These are phyloP conservation scores for Meghimatium bilineatum DNA, from an alignment of 2,888 invertebrate species.

Conservation along the genomic window DNA sequence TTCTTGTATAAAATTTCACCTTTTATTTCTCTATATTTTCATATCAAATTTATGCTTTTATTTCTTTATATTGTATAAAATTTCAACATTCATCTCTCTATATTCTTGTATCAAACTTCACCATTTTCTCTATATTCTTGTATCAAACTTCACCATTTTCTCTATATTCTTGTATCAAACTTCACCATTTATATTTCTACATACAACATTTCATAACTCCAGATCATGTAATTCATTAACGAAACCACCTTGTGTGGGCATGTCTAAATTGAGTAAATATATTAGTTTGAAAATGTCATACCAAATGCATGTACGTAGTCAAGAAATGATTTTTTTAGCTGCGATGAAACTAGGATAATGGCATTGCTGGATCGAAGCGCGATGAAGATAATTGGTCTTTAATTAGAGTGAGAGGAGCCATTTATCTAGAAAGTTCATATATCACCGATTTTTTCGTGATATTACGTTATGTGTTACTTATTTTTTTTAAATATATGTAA, in stretches of 20 bases:
- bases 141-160: too few relatives aligned
- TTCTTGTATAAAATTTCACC: too few relatives aligned
- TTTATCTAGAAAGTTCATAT: conserved; percentile 27
- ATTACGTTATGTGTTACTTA: not conserved
- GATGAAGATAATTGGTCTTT: conserved; percentile 27
- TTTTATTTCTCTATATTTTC: too few relatives aligned
- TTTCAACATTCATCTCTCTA: too few relatives aligned
- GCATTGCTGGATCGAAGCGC: not conserved
- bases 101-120: too few relatives aligned
- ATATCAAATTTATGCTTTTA: too few relatives aligned
- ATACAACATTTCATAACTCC: too few relatives aligned
- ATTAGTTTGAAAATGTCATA: conserved; percentile 20
- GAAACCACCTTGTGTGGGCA: not conserved
- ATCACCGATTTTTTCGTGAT: conserved; percentile 9
- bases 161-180: too few relatives aligned
- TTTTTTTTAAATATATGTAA: not conserved
- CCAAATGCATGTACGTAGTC: conserved; percentile 5
- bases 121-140: too few relatives aligned
- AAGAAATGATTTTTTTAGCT: not conserved
- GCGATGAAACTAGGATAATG: conserved; percentile 21
- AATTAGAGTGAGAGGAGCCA: conserved; percentile 18
- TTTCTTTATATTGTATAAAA: too few relatives aligned
- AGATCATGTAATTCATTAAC: not conserved
- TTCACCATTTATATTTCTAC: too few relatives aligned
- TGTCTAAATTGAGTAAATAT: conserved; percentile 26